phyloP scores from a whole-genome alignment of 2,113 vertebrate genomes.

The Sitta europaea region DNA sequence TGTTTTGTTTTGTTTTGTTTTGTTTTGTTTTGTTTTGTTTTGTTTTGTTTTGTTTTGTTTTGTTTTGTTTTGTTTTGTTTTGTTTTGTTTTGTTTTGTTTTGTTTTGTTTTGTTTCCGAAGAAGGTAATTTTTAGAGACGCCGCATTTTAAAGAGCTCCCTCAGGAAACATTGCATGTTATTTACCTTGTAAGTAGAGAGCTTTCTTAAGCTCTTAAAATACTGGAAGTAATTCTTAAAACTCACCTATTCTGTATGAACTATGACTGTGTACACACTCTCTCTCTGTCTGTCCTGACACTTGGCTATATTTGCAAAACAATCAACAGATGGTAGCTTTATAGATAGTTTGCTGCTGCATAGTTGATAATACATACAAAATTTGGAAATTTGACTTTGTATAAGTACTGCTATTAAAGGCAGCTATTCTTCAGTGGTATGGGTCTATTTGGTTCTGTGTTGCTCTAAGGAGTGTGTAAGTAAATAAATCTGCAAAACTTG shows the following conservation, averaged over 20 bases:
- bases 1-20: too few species aligned
- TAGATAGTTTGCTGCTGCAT: not conserved
- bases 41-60: too few species aligned
- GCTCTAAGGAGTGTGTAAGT: not conserved
- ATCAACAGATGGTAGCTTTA: not conserved
- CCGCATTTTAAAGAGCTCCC: not conserved
- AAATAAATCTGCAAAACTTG: not conserved
- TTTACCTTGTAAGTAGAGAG: not conserved
- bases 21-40: too few species aligned
- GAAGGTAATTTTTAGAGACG: not conserved
- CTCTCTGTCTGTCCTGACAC: not conserved
- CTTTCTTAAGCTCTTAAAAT: not conserved
- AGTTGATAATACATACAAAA: not conserved
- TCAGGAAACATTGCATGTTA: not conserved
- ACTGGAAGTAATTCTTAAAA: not conserved
- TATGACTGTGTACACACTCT: rapidly evolving
- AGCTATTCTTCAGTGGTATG: not conserved
- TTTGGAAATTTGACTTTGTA: not conserved
- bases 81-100: too few species aligned
- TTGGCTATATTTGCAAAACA: not conserved
- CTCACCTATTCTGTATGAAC: not conserved
- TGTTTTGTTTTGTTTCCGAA: not conserved
- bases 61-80: too few species aligned
- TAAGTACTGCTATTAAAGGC: not conserved
- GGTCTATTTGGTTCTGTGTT: not conserved